Evolutionary conservation across 2,113 vertebrate genomes (phyloP).

Genomic region (Nerophis ophidion): DNA sequence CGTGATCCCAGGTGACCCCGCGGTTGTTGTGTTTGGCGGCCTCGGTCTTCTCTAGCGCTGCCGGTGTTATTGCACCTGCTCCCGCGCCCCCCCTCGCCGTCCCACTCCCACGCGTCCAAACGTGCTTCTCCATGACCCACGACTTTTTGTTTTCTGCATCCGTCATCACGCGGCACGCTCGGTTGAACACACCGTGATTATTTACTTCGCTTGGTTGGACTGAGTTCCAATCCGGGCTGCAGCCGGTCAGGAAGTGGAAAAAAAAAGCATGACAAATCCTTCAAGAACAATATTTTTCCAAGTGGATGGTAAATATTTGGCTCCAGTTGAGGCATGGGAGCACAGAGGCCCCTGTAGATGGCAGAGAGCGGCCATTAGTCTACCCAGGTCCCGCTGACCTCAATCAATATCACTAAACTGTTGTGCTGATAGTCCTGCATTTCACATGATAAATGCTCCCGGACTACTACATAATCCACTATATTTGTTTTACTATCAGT

Average conservation of each 20-base stretch:
- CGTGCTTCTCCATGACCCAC: slow-evolving; percentile 7
- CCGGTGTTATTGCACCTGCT: slow-evolving; percentile 67
- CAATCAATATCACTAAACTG: slow-evolving; percentile 39
- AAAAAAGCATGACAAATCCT: slow-evolving; percentile 31
- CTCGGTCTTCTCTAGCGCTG: slow-evolving; percentile 31
- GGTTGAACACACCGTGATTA: slow-evolving; percentile 21
- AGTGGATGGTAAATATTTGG: slow-evolving; percentile 64
- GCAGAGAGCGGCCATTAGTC: slow-evolving; percentile 46
- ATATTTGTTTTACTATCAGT: slow-evolving; percentile 13
- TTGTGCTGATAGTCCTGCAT: slow-evolving; percentile 15
- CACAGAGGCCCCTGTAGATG: slow-evolving; percentile 42
- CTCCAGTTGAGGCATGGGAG: slow-evolving; percentile 47
- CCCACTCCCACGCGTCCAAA: slow-evolving; percentile 24
- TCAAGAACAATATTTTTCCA: slow-evolving; percentile 62
- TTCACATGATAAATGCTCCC: slow-evolving; percentile 32
- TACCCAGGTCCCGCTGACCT: slow-evolving; percentile 22
- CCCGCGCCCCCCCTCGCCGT: slow-evolving; percentile 28
- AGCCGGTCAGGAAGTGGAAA: slow-evolving; percentile 16
- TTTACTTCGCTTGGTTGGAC: slow-evolving; percentile 17
- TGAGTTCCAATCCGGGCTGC: slow-evolving; percentile 24
- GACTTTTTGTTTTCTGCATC: slow-evolving; percentile 20
- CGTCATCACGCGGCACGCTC: slow-evolving; percentile 21
- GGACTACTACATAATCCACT: background rate
- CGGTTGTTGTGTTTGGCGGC: slow-evolving; percentile 53
- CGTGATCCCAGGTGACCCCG: slow-evolving; percentile 51